Percentiles rank a stretch among this genome's conserved stretches.
These are phyloP conservation scores for Epizoanthus rinbou DNA, from an alignment of 92 coral and sea anemone genomes.

Conservation along the genomic window DNA sequence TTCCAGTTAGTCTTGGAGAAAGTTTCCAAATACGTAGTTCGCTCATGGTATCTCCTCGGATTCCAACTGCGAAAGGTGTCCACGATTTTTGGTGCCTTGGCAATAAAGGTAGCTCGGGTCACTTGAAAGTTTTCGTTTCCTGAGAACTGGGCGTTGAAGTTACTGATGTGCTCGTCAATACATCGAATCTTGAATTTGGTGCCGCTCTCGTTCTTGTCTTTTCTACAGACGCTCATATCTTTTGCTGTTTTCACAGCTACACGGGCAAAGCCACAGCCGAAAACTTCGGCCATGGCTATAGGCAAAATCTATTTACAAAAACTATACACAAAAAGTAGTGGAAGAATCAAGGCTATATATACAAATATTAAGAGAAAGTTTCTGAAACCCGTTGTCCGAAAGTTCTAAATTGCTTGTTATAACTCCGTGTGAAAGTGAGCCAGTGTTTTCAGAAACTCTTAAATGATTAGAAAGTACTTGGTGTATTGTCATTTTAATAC, in stretches of 20 bases:
- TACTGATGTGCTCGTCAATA: constrained; percentile 1
- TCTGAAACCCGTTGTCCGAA: constrained; percentile 11
- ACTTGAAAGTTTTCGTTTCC: constrained; percentile 3
- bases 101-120: not conserved
- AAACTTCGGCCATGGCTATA: constrained; percentile 1
- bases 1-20: constrained; percentile 1
- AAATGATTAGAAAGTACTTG: constrained; percentile 13
- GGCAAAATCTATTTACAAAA: not conserved
- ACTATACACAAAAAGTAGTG: constrained; percentile 3
- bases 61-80: constrained; percentile 11
- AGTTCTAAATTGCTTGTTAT: constrained; percentile 19
- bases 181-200: constrained; percentile 6
- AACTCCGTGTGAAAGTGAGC: constrained; percentile 5
- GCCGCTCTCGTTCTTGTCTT: constrained; percentile 9
- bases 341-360: not conserved
- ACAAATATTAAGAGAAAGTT: not conserved
- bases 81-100: constrained; percentile 16
- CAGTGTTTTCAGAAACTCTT: constrained; percentile 20
- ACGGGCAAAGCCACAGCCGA: not conserved
- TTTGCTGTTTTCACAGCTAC: constrained; percentile 7
- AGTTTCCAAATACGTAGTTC: not conserved
- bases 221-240: not conserved
- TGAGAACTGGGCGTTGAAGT: not conserved
- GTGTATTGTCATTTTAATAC: constrained; percentile 23
- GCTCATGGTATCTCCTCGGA: constrained; percentile 11